Conservation (phyloP, 2,113 vertebrate genomes). For the Menura novaehollandiae region DNA sequence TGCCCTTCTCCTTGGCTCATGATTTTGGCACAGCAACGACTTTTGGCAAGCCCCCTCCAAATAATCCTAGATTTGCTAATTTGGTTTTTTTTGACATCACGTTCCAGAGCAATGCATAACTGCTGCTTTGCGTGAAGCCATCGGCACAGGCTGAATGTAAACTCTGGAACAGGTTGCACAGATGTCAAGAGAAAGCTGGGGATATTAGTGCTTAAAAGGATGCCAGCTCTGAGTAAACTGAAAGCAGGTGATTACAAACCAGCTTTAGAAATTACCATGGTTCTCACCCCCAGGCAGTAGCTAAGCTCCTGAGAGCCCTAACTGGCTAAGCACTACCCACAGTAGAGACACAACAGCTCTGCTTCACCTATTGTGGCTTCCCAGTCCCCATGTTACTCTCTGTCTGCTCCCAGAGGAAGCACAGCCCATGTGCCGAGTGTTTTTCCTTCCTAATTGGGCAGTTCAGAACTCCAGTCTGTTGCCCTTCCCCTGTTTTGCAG, state of each 20-base stretch:
- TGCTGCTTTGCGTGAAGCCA: not conserved
- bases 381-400: not conserved
- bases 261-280: conserved; percentile 22
- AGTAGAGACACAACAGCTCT: not conserved
- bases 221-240: conserved; percentile 3
- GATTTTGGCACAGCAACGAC: not conserved
- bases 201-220: not conserved
- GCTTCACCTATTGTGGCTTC: not conserved
- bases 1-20: not conserved
- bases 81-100: not conserved
- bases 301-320: conserved; percentile 6
- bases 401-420: accelerated
- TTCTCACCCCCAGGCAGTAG: conserved; percentile 26
- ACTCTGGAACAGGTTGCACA: not conserved
- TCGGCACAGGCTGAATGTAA: accelerated
- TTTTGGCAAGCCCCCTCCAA: not conserved
- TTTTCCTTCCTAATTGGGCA: not conserved
- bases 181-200: conserved; percentile 21
- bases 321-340: not conserved
- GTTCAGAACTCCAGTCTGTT: not conserved
- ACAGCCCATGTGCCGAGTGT: not conserved
- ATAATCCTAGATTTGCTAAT: not conserved
- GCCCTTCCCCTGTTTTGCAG: not conserved
- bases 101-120: not conserved
- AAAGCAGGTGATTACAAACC: conserved; percentile 44